Conservation (phyloP, 1,140 invertebrate genomes). For the Drosophila leontia region DNA sequence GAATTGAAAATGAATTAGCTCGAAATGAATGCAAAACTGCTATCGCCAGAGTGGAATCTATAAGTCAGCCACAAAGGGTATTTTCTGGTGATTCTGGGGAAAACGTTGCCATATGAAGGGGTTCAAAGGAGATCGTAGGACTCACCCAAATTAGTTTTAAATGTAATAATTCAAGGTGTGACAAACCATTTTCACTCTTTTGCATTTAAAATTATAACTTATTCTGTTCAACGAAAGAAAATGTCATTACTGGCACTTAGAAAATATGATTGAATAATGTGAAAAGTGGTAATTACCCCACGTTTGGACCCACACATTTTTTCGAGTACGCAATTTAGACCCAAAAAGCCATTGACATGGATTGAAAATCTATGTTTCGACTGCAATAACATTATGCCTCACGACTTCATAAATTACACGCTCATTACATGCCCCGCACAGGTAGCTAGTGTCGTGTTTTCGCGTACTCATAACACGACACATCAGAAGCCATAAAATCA, state of each 20-base stretch:
- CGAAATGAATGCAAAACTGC: slow-evolving; percentile 73
- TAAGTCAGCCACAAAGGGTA: slow-evolving; percentile 42
- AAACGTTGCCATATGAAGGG: slow-evolving; percentile 25
- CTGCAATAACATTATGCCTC: slow-evolving; percentile 37
- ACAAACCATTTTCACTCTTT: background rate
- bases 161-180: background rate
- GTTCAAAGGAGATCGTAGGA: no score
- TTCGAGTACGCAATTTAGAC: slow-evolving; percentile 6
- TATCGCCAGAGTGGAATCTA: slow-evolving; percentile 69
- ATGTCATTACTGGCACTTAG: slow-evolving; percentile 15
- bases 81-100: slow-evolving; percentile 3
- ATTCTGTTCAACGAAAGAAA: background rate
- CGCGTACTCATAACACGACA: slow-evolving; percentile 69
- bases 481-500: slow-evolving; percentile 64
- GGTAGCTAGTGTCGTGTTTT: slow-evolving; percentile 65
- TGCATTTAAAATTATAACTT: background rate
- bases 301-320: background rate
- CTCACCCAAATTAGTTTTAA: no score
- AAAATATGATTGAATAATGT: slow-evolving; percentile 24
- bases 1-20: slow-evolving; percentile 76
- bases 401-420: slow-evolving; percentile 63
- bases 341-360: background rate
- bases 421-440: slow-evolving; percentile 65
- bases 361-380: slow-evolving; percentile 19
- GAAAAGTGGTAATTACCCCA: slow-evolving; percentile 24